Evolutionary conservation across 1,140 invertebrate genomes (phyloP).

Genomic region (Leptinotarsa texana): DNA sequence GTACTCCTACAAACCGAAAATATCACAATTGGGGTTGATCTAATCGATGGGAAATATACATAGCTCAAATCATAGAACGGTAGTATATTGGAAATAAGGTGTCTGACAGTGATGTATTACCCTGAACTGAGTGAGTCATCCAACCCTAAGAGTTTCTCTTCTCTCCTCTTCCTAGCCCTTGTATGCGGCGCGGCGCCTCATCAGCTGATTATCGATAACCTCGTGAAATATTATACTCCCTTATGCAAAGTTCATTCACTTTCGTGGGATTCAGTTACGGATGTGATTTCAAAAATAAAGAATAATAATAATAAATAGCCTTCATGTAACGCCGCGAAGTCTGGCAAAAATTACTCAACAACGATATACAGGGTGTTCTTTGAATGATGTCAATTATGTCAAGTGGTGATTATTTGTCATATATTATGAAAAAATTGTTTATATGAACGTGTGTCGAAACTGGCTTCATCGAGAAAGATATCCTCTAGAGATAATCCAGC

Average conservation of each 20-base stretch:
- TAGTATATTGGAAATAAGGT: slow-evolving; percentile 53
- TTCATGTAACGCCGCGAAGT: too few species aligned
- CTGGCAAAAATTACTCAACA: too few species aligned
- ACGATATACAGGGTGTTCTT: too few species aligned
- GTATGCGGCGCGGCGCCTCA: background rate
- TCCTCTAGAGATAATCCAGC: too few species aligned
- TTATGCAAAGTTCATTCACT: background rate
- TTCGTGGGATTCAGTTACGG: background rate
- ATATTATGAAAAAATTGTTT: too few species aligned
- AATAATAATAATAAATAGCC: too few species aligned
- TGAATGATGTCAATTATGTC: too few species aligned
- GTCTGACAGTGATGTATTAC: slow-evolving; percentile 52
- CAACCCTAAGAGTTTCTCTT: slow-evolving; percentile 29
- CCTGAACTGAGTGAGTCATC: slow-evolving; percentile 49
- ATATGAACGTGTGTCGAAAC: too few species aligned
- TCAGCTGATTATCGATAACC: slow-evolving; percentile 25
- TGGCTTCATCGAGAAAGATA: too few species aligned
- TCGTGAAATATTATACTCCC: slow-evolving; percentile 4
- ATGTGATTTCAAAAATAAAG: too few species aligned
- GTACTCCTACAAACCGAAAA: background rate
- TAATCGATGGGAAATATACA: slow-evolving; percentile 50
- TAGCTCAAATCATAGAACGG: slow-evolving; percentile 51
- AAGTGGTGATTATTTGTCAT: too few species aligned
- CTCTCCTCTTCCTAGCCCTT: slow-evolving; percentile 24
- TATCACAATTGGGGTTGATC: slow-evolving; percentile 33